Conservation (phyloP, 2,888 invertebrate genomes). For the Nemoura dubitans region DNA sequence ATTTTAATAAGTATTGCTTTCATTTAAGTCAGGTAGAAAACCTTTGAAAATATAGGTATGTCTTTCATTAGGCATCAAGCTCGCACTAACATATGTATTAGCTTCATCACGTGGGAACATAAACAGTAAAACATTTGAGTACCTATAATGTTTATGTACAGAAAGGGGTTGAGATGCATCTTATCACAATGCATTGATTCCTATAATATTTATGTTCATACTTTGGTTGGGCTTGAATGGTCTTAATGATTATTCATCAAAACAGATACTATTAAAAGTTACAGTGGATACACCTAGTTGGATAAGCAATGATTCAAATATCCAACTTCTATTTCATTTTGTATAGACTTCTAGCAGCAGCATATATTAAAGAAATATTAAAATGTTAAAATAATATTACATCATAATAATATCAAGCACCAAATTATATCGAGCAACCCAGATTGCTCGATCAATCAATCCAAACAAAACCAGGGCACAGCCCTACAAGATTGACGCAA, state of each 20-base stretch:
- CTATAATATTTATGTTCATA: slow-evolving; percentile 7
- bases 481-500: background rate
- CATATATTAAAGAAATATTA: background rate
- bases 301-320: background rate
- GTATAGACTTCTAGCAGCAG: background rate
- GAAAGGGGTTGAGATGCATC: slow-evolving; percentile 34
- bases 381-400: background rate
- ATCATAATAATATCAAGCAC: background rate
- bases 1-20: slow-evolving; percentile 52
- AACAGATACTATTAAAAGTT: background rate
- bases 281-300: background rate
- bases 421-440: background rate
- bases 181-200: background rate
- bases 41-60: slow-evolving; percentile 52
- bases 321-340: slow-evolving; percentile 7
- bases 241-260: background rate
- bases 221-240: slow-evolving; percentile 29
- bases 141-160: slow-evolving; percentile 39
- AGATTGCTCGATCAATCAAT: background rate
- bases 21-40: slow-evolving; percentile 51
- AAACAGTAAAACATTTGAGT: slow-evolving; percentile 15
- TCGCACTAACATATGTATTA: slow-evolving; percentile 21
- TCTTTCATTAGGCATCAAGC: slow-evolving; percentile 44
- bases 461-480: background rate
- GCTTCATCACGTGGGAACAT: slow-evolving; percentile 40